These are phyloP conservation scores for Spilosoma lubricipeda DNA, from an alignment of 2,888 invertebrate genomes.

Conservation along the genomic window DNA sequence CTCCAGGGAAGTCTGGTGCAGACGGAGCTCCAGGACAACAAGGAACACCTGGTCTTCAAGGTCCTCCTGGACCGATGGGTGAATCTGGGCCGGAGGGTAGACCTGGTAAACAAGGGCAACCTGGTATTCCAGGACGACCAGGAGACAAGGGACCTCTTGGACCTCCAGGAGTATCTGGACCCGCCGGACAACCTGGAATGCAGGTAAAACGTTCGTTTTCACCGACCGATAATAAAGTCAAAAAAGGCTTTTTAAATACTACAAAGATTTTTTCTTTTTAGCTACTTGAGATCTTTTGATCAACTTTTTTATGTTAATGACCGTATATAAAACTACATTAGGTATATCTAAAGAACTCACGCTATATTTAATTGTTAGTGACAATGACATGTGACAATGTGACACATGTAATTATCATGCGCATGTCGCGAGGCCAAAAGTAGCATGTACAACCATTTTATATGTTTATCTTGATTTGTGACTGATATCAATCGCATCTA, in stretches of 20 bases:
- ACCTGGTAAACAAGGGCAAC: constrained; percentile 89
- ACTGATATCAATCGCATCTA: not conserved
- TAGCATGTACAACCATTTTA: not conserved
- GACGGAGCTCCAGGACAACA: constrained; percentile 90
- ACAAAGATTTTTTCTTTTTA: no score
- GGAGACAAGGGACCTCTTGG: constrained; percentile 93
- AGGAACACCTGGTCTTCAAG: constrained; percentile 89
- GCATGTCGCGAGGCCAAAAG: not conserved
- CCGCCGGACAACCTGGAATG: constrained; percentile 89
- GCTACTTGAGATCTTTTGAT: no score
- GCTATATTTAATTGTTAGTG: not conserved
- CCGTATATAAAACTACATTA: no score
- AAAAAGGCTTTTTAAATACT: not conserved
- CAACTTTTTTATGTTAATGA: no score
- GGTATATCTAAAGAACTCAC: not conserved
- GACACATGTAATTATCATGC: not conserved
- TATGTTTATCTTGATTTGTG: not conserved
- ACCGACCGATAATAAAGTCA: not conserved
- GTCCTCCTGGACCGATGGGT: constrained; percentile 88
- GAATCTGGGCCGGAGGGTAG: constrained; percentile 87
- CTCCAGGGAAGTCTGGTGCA: constrained; percentile 89
- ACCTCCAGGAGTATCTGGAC: constrained; percentile 87
- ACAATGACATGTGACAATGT: not conserved
- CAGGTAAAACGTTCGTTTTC: constrained; percentile 78
- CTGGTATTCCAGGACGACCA: constrained; percentile 90